Percentiles rank a stretch among this genome's conserved stretches.
Evolutionary conservation across 1,140 invertebrate genomes (phyloP).

Genomic region (Orchestia grillus): DNA sequence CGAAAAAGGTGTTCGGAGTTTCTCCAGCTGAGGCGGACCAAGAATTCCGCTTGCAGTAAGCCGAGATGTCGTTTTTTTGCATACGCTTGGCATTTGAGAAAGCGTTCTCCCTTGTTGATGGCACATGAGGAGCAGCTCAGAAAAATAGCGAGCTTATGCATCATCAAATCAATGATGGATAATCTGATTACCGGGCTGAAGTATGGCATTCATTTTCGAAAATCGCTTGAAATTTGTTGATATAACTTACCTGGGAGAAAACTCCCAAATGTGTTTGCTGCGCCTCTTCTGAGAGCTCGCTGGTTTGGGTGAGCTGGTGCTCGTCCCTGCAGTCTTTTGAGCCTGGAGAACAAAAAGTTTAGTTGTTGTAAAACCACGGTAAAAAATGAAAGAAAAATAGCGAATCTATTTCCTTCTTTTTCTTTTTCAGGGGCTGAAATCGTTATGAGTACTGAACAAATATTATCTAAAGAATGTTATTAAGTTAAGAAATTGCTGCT

Average conservation of each 20-base stretch:
- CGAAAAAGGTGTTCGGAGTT: too few relatives aligned
- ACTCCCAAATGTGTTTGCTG: background rate
- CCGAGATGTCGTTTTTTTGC: too few relatives aligned
- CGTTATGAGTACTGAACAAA: too few relatives aligned
- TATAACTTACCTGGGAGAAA: background rate
- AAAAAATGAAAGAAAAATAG: background rate
- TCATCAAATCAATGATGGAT: background rate
- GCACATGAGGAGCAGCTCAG: background rate
- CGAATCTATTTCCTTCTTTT: too few relatives aligned
- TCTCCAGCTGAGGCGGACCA: too few relatives aligned
- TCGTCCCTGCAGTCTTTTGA: conserved; percentile 28
- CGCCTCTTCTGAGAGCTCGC: conserved; percentile 5
- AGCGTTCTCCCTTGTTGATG: background rate
- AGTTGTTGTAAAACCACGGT: background rate
- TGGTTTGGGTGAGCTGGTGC: conserved; percentile 24
- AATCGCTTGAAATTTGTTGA: background rate
- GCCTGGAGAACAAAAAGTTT: background rate
- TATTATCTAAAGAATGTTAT: too few relatives aligned
- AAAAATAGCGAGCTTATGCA: background rate
- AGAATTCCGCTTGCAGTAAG: too few relatives aligned
- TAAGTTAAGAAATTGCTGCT: too few relatives aligned
- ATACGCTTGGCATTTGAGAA: background rate
- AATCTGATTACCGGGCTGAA: background rate
- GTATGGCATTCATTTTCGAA: background rate
- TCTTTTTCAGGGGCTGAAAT: too few relatives aligned